A percentile compares a stretch with the other conserved stretches of the same genome.
Evolutionary conservation across 2,888 invertebrate species (phyloP).

Genomic region (Cosmia pyralina): DNA sequence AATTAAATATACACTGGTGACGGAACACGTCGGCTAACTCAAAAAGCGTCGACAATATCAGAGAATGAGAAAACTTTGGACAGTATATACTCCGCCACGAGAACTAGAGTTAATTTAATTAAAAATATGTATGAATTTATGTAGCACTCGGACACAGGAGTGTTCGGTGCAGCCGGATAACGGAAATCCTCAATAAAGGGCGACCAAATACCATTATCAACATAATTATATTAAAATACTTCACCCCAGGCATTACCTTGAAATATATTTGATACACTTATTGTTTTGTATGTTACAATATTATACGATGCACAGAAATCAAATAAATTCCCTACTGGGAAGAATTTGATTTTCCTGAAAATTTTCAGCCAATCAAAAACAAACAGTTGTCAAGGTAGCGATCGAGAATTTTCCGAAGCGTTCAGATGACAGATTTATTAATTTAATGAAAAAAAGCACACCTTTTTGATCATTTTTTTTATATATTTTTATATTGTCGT

Average conservation of each 20-base stretch:
- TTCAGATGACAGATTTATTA: slow-evolving; percentile 63
- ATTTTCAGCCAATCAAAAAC: slow-evolving; percentile 87
- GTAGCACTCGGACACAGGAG: slow-evolving; percentile 45
- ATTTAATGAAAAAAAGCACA: background rate
- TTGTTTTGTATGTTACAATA: slow-evolving; percentile 32
- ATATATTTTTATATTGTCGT: too few relatives aligned
- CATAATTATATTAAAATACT: slow-evolving; percentile 44
- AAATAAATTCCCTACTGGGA: slow-evolving; percentile 47
- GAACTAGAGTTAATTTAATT: slow-evolving; percentile 63
- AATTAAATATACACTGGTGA: slow-evolving; percentile 35
- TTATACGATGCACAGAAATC: slow-evolving; percentile 36
- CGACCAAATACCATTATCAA: slow-evolving; percentile 49
- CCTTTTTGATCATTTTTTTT: background rate
- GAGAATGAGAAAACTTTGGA: slow-evolving; percentile 28
- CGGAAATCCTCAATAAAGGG: slow-evolving; percentile 85
- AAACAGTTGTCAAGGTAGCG: slow-evolving; percentile 85
- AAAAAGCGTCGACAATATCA: slow-evolving; percentile 35
- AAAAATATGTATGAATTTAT: slow-evolving; percentile 52
- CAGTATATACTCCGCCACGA: slow-evolving; percentile 41
- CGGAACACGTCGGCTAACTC: slow-evolving; percentile 52
- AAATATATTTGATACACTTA: slow-evolving; percentile 54
- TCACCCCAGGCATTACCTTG: slow-evolving; percentile 55
- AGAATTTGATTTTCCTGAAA: slow-evolving; percentile 77
- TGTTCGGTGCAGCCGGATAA: slow-evolving; percentile 75
- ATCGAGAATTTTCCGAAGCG: slow-evolving; percentile 78